These are phyloP conservation scores for Drosophila niveifrons DNA, from an alignment of 2,888 invertebrate species.

Conservation along the genomic window DNA sequence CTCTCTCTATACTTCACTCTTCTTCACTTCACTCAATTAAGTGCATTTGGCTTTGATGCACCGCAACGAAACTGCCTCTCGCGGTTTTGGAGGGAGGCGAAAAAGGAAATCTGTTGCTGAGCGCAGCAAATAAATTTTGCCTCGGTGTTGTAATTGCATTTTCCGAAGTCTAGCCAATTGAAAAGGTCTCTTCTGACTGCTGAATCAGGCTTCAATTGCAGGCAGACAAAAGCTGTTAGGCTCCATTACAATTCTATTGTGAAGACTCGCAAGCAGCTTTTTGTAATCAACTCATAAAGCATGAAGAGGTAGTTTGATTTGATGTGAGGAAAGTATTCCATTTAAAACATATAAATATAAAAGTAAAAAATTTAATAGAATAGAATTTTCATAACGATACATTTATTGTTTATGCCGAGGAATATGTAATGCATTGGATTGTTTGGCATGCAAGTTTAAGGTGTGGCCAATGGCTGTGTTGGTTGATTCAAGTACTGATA, in stretches of 20 bases:
- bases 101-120: not conserved
- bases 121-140: not conserved
- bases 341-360: too few species aligned
- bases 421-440: too few species aligned
- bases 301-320: not conserved
- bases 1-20: too few species aligned
- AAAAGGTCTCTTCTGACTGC: not conserved
- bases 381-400: too few species aligned
- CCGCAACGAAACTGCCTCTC: slow-evolving; percentile 10
- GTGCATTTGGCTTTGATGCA: slow-evolving; percentile 63
- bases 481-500: too few species aligned
- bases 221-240: slow-evolving; percentile 1
- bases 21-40: slow-evolving; percentile 61
- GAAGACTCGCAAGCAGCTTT: not conserved
- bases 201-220: slow-evolving; percentile 2
- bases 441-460: too few species aligned
- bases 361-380: too few species aligned
- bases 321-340: not conserved
- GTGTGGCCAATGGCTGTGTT: too few species aligned
- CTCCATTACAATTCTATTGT: not conserved
- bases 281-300: slow-evolving; percentile 6
- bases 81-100: not conserved
- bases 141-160: slow-evolving; percentile 47
- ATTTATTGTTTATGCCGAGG: too few species aligned
- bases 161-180: slow-evolving; percentile 13